phyloP scores from a whole-genome alignment of 1,140 invertebrate species.

The Aphis gossypii region DNA sequence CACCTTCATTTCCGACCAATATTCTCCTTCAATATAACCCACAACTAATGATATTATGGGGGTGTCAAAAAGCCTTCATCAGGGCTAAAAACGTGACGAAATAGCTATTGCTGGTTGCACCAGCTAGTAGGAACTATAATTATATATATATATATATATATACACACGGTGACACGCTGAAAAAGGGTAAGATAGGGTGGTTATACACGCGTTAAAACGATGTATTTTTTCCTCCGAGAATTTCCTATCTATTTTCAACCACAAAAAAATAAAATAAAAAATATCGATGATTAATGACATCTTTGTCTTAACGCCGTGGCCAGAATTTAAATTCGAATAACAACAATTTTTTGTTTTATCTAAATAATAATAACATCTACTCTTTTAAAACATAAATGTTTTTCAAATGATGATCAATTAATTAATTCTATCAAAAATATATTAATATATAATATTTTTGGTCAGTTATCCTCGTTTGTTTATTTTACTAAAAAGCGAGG shows the following conservation, averaged over 20 bases:
- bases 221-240: not conserved
- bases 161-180: not conserved
- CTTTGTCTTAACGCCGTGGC: slow-evolving; percentile 13
- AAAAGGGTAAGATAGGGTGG: not conserved
- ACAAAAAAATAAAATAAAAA: not conserved
- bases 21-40: slow-evolving; percentile 37
- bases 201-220: not conserved
- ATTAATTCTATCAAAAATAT: not conserved
- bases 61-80: slow-evolving; percentile 18
- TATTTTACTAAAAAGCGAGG: not conserved
- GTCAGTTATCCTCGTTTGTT: not conserved
- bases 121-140: not conserved
- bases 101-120: not conserved
- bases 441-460: not conserved
- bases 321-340: slow-evolving; percentile 25
- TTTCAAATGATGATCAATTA: not conserved
- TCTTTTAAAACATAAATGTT: not conserved
- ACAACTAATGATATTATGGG: not conserved
- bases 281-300: slow-evolving; percentile 47
- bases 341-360: not conserved
- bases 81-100: slow-evolving; percentile 46
- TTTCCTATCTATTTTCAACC: not conserved
- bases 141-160: slow-evolving; percentile 3
- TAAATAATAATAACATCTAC: not conserved
- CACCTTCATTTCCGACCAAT: slow-evolving; percentile 55